These are phyloP conservation scores for Ecdyonurus torrentis DNA, from an alignment of 2,888 invertebrate genomes.

Conservation along the genomic window DNA sequence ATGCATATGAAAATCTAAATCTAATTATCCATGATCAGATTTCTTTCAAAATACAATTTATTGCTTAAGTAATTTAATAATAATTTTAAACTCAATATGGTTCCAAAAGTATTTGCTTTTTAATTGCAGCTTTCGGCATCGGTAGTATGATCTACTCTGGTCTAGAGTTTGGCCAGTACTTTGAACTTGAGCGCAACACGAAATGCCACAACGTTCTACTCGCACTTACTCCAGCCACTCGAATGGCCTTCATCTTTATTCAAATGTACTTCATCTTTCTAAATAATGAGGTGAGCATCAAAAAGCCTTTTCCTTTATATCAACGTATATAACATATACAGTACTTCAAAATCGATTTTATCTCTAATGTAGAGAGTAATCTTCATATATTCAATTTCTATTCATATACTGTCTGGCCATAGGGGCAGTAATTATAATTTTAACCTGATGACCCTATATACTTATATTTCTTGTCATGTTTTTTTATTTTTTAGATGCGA, in stretches of 20 bases:
- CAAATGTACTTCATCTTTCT: constrained; percentile 98
- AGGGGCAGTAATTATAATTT: no score
- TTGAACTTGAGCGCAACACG: constrained; percentile 76
- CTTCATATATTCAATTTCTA: no score
- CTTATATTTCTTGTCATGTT: no score
- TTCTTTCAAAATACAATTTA: no score
- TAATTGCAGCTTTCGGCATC: constrained; percentile 72
- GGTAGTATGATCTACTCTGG: constrained; percentile 96
- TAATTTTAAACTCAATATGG: no score
- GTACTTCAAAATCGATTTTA: no score
- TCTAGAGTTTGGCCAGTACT: constrained; percentile 86
- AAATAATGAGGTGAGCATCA: constrained; percentile 67
- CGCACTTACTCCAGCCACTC: constrained; percentile 76
- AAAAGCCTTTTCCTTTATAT: not conserved
- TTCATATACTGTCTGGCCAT: no score
- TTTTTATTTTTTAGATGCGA: constrained; percentile 57
- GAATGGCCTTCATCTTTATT: constrained; percentile 92
- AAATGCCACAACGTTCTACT: constrained; percentile 83
- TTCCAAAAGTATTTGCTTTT: constrained; percentile 9
- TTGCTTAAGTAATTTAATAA: no score
- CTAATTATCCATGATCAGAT: no score
- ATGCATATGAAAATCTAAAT: no score
- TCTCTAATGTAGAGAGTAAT: no score
- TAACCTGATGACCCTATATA: no score
- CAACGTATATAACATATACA: not conserved